Percentiles rank a stretch among this genome's conserved stretches.
Evolutionary conservation across 2,113 vertebrate genomes (phyloP).

Genomic region (Toxotes chatareus): DNA sequence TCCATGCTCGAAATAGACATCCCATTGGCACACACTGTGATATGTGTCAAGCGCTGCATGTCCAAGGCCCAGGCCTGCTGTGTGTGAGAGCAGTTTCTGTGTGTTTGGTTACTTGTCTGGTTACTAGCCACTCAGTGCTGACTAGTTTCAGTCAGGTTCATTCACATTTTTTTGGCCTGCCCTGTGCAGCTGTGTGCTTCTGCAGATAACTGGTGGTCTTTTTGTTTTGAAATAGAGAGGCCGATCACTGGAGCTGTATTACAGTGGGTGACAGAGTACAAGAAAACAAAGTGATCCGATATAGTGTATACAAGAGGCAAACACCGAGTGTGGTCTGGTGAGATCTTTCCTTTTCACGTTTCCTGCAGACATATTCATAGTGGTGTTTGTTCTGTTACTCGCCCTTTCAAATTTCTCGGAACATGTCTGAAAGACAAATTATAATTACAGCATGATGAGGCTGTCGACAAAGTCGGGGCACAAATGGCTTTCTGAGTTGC

Average conservation of each 20-base stretch:
- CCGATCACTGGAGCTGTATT: constrained; percentile 8
- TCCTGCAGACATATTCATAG: background rate
- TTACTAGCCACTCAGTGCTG: background rate
- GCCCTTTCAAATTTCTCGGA: background rate
- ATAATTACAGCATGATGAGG: constrained; percentile 5
- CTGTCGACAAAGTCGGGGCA: constrained; percentile 7
- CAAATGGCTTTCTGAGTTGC: constrained; percentile 7
- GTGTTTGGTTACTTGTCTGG: constrained; percentile 5
- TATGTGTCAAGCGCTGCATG: constrained; percentile 29
- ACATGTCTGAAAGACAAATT: constrained; percentile 1
- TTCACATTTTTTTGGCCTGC: constrained; percentile 39
- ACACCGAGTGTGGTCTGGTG: background rate
- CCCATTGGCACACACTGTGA: constrained; percentile 20
- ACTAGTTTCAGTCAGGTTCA: constrained; percentile 18
- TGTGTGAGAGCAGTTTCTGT: constrained; percentile 6
- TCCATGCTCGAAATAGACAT: constrained; percentile 67
- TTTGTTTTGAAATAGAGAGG: constrained; percentile 1
- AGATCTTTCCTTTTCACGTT: background rate
- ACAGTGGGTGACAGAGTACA: background rate
- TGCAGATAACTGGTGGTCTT: constrained; percentile 42
- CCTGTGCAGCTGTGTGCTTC: background rate
- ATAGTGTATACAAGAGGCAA: background rate
- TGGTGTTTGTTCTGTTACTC: background rate
- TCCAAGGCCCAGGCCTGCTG: constrained; percentile 13
- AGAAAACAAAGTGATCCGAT: background rate